A percentile compares a stretch with the other conserved stretches of the same genome.
Evolutionary conservation across 2,113 vertebrate species (phyloP).

Genomic region (Ginglymostoma cirratum): DNA sequence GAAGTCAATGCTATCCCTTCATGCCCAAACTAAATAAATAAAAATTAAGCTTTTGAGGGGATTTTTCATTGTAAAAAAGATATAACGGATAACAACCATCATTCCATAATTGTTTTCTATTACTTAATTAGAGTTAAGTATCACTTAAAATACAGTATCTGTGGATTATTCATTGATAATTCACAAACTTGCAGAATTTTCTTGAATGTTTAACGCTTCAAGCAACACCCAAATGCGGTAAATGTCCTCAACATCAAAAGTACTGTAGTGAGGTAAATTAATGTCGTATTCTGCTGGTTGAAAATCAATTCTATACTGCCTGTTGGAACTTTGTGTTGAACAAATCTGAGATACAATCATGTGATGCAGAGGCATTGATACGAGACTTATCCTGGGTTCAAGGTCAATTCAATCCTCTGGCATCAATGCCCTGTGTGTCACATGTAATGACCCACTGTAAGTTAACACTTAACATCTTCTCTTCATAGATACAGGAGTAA

Average conservation of each 20-base stretch:
- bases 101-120: background rate
- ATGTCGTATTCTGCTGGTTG: background rate
- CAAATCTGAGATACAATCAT: background rate
- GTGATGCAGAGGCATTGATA: background rate
- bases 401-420: background rate
- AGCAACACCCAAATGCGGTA: background rate
- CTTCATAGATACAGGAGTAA: background rate
- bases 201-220: background rate
- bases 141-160: background rate
- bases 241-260: background rate
- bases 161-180: too few relatives aligned
- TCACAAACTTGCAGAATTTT: background rate
- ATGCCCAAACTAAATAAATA: background rate
- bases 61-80: background rate
- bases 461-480: background rate
- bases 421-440: background rate
- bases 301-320: background rate
- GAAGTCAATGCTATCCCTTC: background rate
- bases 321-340: background rate
- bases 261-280: background rate
- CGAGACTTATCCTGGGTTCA: too few relatives aligned
- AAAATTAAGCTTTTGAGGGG: background rate
- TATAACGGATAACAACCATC: background rate
- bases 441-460: background rate
- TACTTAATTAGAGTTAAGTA: background rate